Conservation (phyloP, 2,113 vertebrate species). For the Sus scrofa region DNA sequence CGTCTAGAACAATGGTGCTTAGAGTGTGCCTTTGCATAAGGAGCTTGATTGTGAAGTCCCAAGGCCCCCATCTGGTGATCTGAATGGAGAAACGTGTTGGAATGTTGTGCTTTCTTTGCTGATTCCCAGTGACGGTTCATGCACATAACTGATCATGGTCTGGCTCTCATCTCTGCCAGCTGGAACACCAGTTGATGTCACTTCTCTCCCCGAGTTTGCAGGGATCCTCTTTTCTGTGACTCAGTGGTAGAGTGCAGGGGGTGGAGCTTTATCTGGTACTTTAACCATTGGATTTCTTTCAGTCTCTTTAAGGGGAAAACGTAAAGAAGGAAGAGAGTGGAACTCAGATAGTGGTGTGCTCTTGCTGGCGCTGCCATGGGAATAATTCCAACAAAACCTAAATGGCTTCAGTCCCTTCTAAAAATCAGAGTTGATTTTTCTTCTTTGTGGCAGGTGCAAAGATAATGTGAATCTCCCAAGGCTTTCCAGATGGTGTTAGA, state of each 20-base stretch:
- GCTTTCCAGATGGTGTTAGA: conserved; percentile 79
- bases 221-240: not conserved
- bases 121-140: not conserved
- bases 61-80: not conserved
- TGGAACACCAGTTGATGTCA: not conserved
- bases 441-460: conserved; percentile 70
- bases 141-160: not conserved
- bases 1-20: not conserved
- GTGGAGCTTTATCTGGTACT: not conserved
- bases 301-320: not conserved
- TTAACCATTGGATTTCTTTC: not conserved
- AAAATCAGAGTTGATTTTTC: conserved; percentile 59
- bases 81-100: not conserved
- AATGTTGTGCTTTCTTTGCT: not conserved
- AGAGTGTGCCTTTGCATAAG: not conserved
- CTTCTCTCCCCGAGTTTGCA: not conserved
- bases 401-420: conserved; percentile 56
- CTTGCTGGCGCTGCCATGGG: not conserved
- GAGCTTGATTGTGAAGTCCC: not conserved
- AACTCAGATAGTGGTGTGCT: not conserved
- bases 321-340: not conserved
- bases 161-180: conserved; percentile 50
- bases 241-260: not conserved
- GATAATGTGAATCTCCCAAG: conserved; percentile 63
- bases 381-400: conserved; percentile 43